phyloP scores from a whole-genome alignment of 2,113 vertebrate genomes.

The Nestor notabilis region DNA sequence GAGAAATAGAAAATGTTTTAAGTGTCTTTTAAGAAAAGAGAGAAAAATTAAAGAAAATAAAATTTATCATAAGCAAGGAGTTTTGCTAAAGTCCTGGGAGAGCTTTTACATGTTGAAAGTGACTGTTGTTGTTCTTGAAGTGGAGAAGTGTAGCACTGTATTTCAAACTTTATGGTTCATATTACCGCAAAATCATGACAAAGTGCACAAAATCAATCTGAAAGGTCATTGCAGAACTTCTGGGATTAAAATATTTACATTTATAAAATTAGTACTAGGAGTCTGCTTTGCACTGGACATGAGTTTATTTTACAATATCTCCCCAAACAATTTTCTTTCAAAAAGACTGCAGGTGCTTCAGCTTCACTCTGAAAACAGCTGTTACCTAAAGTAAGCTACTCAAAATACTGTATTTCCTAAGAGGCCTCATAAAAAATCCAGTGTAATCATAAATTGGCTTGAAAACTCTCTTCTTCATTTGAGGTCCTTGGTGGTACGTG shows the following conservation, averaged over 20 bases:
- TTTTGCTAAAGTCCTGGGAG: background rate
- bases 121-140: background rate
- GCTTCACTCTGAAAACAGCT: background rate
- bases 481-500: background rate
- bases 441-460: background rate
- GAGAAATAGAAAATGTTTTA: background rate
- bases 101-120: background rate
- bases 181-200: background rate
- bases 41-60: background rate
- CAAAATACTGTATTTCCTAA: background rate
- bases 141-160: background rate
- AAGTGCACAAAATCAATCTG: background rate
- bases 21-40: background rate
- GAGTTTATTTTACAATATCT: background rate
- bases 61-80: background rate
- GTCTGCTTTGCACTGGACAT: background rate
- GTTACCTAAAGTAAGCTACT: background rate
- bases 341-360: background rate
- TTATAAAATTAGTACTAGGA: background rate
- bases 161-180: background rate
- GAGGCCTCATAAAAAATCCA: background rate
- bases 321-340: background rate
- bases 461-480: background rate
- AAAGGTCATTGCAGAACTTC: background rate
- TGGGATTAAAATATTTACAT: constrained; percentile 5